Evolutionary conservation across 2,888 invertebrate genomes (phyloP).

Genomic region (Aspidiotus rigidus): DNA sequence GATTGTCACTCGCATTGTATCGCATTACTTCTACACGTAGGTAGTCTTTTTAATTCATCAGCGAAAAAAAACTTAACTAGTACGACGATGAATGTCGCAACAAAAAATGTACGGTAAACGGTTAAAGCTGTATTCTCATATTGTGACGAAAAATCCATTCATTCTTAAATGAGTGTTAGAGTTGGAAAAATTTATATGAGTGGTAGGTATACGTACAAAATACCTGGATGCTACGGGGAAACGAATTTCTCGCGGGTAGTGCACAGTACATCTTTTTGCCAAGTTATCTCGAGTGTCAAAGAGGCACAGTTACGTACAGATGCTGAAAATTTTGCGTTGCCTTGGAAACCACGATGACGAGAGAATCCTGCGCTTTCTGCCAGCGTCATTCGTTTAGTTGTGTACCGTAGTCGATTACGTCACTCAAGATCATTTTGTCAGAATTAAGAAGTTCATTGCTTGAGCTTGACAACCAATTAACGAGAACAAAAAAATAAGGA

Average conservation of each 20-base stretch:
- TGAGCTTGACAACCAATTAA: background rate
- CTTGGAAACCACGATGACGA: constrained; percentile 23
- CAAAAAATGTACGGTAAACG: no score
- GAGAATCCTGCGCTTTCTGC: constrained; percentile 30
- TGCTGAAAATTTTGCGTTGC: constrained; percentile 26
- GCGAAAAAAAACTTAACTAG: no score
- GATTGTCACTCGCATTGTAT: background rate
- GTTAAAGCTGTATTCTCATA: no score
- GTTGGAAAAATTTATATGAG: no score
- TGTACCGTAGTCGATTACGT: constrained; percentile 17
- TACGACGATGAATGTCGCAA: no score
- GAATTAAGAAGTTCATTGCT: constrained; percentile 22
- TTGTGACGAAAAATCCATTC: no score
- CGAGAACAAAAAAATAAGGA: no score
- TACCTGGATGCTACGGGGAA: constrained; percentile 9
- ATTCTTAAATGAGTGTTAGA: no score
- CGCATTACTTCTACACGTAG: no score
- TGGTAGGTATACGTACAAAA: no score
- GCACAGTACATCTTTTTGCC: constrained; percentile 20
- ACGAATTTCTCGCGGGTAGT: constrained; percentile 21
- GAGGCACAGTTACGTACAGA: constrained; percentile 21
- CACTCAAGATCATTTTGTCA: background rate
- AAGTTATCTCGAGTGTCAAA: constrained; percentile 17
- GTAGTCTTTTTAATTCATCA: no score
- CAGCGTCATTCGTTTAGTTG: constrained; percentile 23